Base-by-base conservation (phyloP, 2,888 invertebrate genomes). In the Yponomeuta cagnagella region DNA sequence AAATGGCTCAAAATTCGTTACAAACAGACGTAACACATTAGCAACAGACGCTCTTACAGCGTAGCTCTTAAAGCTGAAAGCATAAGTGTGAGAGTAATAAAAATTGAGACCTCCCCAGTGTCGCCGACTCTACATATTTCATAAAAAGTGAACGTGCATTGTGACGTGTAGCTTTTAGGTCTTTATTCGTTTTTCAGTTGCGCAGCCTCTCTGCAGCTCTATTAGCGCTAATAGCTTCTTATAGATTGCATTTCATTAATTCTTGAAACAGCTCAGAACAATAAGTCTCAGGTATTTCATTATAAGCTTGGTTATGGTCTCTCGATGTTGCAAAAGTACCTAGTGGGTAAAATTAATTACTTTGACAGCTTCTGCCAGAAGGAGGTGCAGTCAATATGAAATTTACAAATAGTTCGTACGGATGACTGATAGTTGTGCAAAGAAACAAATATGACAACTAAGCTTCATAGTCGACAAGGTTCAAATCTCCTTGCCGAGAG, bases 71-170 rank as follows among this genome's bases (percentile, higher is more conserved):
- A 8, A 8, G 43, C 5, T 43, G 9, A 5, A 43, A 5, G 6
- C 43, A 6, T 8, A 8, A 43, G 43, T 8, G 43, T 8, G 43
- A 43, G 43, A 5, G 6, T 43, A 3, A 6, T 0, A 43, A 0
- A 43, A 43, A 43, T 43, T 43, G 6, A 6, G 1, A 43, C 2
- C 43, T 43, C 43, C 43, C 5, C 43, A 43, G 43, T 43, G 43
- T 43, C 9, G 43, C 43, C 43, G 43, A 43, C 8, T 8, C 43
- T 58, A 58, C 52, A 15, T 58, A 58, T 58, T 58, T 58, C 52
- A 58, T 15, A 58, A 58, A 58, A 58, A 58, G 52, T 58, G 52
- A 58, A 58, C 52, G 52, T 58, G 52, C 52, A 58, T 58, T 58
- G 52, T 58, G 52, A 58, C 52, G 52, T 9, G 12, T 58, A 58